Percentiles rank a stretch among this genome's conserved stretches.
Evolutionary conservation across 2,888 invertebrate species (phyloP).

Genomic region (Zhengitettix transpicula): DNA sequence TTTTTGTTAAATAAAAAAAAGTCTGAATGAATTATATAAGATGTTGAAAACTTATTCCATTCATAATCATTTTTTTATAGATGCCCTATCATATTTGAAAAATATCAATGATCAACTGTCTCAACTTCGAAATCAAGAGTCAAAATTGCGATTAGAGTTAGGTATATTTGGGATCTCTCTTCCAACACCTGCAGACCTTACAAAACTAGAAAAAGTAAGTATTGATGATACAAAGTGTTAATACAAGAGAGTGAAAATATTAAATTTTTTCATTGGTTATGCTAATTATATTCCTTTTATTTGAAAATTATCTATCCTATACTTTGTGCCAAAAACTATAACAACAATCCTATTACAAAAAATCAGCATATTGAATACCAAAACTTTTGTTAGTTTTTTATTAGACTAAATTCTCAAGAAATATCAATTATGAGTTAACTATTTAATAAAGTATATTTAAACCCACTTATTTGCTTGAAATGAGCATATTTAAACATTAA

Average conservation of each 20-base stretch:
- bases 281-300: too few relatives aligned
- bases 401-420: neutral
- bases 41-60: too few relatives aligned
- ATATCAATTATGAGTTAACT: neutral
- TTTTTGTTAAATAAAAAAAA: too few relatives aligned
- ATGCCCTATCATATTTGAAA: slow-evolving; percentile 38
- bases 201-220: slow-evolving; percentile 37
- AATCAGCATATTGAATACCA: too few relatives aligned
- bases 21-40: too few relatives aligned
- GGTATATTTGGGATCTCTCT: slow-evolving; percentile 63
- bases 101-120: slow-evolving; percentile 35
- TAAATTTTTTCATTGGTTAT: too few relatives aligned
- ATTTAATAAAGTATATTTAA: neutral
- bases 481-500: too few relatives aligned
- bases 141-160: slow-evolving; percentile 48
- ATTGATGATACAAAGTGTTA: neutral
- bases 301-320: too few relatives aligned
- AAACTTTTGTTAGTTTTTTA: neutral
- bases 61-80: slow-evolving; percentile 19
- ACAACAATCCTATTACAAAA: too few relatives aligned
- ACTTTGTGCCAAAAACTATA: too few relatives aligned
- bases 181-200: slow-evolving; percentile 49
- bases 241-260: too few relatives aligned
- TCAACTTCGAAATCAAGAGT: slow-evolving; percentile 44
- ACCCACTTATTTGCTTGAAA: too few relatives aligned